Percentiles rank a stretch among this genome's conserved stretches.
Conservation (phyloP, 2,113 vertebrate species). For the Orycteropus afer region DNA sequence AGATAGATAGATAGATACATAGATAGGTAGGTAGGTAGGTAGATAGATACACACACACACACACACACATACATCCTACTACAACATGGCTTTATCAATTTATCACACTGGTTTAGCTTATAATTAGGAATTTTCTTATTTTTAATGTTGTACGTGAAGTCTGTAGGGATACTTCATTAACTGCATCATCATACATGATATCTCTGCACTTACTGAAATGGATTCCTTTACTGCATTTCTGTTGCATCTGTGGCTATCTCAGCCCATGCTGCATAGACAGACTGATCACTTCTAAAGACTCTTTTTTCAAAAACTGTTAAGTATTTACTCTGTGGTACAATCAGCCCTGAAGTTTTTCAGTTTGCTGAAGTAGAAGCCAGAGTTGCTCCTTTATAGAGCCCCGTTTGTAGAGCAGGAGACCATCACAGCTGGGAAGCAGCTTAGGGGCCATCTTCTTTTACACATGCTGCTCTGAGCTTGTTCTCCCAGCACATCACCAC, state of each 20-base stretch:
- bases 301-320: background rate
- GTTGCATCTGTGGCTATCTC: background rate
- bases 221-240: background rate
- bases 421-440: background rate
- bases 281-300: background rate
- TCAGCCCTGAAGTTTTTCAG: background rate
- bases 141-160: background rate
- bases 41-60: too few relatives aligned
- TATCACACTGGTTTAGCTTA: conserved; percentile 1
- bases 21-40: too few relatives aligned
- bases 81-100: background rate
- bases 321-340: background rate
- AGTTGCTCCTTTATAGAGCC: background rate
- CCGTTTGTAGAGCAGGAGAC: background rate
- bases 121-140: background rate
- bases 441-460: background rate
- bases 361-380: background rate
- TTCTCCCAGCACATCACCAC: background rate
- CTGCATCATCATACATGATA: background rate
- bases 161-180: conserved; percentile 18
- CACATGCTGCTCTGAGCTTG: background rate
- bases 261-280: background rate
- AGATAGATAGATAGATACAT: too few relatives aligned
- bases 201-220: background rate
- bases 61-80: background rate